Evolutionary conservation across 2,113 vertebrate genomes (phyloP), one percentile per base, ranked within the genome.

Genomic region (Callaeas wilsoni): DNA sequence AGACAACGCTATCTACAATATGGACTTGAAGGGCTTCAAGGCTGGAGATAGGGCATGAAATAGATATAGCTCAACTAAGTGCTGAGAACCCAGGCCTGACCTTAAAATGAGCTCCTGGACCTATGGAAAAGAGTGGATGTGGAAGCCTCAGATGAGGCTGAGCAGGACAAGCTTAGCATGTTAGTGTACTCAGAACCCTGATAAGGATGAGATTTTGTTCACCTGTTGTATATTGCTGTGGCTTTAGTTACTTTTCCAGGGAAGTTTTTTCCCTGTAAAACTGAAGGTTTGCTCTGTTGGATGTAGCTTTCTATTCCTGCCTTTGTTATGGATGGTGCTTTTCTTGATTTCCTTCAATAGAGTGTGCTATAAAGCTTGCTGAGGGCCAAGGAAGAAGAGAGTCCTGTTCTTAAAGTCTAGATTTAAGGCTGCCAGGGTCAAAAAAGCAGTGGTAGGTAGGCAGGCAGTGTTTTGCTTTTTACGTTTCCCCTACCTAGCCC

Each of bases 1-100:
- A 14, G 7, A 4, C 12, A 14, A 42, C 11, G 26, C 5, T 56
- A 5, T 7, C 41, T 46, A 16, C 4, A 15, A 4, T 4, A 3
- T 1, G 9, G 4, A 4, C 4, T 67, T 46, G n/a, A 47, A 62
- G 9, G 4, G 6, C 1, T 26, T 33, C 1, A 13, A 37, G 13
- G 4, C 1, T 18, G 1, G 32, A 74, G 4, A 16, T 3, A 42
- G 2, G 4, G 4, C 13, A 19, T 55, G 6, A 30, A 67, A 26
- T 3, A 57, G 1, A 0, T 11, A 14, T 1, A 17, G 2, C 7
- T 26, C 1, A 21, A 17, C 2, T 1, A 33, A 26, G 1, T 0
- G 6, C 5, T 59, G 4, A 42, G n/a, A 0, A 6, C 4, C 5
- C 3, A n/a, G 27, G 9, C 12, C 9, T 65, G 44, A 37, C 15